These are phyloP conservation scores for fruit fly (Drosophila melanogaster) DNA, from an alignment of 1,140 invertebrate species.

Conservation along the genomic window DNA sequence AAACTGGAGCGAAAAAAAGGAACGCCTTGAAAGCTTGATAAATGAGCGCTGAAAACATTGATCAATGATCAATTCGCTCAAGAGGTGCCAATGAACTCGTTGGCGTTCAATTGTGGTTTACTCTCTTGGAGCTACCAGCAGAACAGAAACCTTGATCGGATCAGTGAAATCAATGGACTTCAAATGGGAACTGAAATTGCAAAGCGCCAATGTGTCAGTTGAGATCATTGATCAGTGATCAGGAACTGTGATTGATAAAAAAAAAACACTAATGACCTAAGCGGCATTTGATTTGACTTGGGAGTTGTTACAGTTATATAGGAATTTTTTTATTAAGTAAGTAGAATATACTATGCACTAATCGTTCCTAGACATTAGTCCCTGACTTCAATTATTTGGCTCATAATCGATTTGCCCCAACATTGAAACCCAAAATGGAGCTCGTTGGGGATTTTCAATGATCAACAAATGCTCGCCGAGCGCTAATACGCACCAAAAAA, in stretches of 20 bases:
- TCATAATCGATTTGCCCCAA: conserved; percentile 24
- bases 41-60: conserved; percentile 31
- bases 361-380: background rate
- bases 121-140: background rate
- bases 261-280: conserved; percentile 1
- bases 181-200: conserved; percentile 2
- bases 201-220: conserved; percentile 11
- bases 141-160: background rate
- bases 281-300: background rate
- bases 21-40: conserved; percentile 42
- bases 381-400: conserved; percentile 20
- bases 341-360: no score
- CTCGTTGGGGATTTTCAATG: conserved; percentile 9
- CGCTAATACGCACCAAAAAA: conserved; percentile 9
- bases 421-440: conserved; percentile 20
- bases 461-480: conserved; percentile 4
- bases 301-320: no score
- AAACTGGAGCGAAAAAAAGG: conserved; percentile 34
- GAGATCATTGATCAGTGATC: conserved; percentile 5
- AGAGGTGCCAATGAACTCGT: conserved; percentile 35
- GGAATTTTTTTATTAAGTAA: no score
- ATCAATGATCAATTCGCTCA: conserved; percentile 37
- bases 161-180: background rate
- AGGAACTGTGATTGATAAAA: conserved; percentile 2
- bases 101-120: conserved; percentile 8